Percentiles rank a stretch among this genome's conserved stretches.
phyloP scores from a whole-genome alignment of 2,797 vertebrate genomes.

The Pelobates cultripes region DNA sequence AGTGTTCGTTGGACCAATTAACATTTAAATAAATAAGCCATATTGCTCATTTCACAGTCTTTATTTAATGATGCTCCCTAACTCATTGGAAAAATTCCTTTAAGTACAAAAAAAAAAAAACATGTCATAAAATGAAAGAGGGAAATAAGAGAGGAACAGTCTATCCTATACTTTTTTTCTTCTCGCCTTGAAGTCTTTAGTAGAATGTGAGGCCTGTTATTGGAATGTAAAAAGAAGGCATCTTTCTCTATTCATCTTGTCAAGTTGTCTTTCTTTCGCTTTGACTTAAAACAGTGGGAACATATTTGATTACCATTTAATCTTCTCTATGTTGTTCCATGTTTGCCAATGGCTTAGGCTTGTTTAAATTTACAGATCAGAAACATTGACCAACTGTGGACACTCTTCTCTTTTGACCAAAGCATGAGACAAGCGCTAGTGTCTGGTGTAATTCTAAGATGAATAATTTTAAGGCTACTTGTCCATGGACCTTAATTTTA shows the following conservation, averaged over 20 bases:
- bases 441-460: too few species aligned
- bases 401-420: not conserved
- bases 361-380: slow-evolving; percentile 8
- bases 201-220: slow-evolving; percentile 70
- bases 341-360: slow-evolving; percentile 62
- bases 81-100: slow-evolving; percentile 92
- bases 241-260: slow-evolving; percentile 65
- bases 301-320: slow-evolving; percentile 79
- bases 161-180: slow-evolving; percentile 68
- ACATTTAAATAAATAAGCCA: slow-evolving; percentile 95
- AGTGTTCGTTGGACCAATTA: slow-evolving; percentile 94
- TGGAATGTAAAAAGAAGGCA: slow-evolving; percentile 58
- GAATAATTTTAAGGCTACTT: too few species aligned
- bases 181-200: slow-evolving; percentile 72
- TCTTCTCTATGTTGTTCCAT: slow-evolving; percentile 69
- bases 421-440: not conserved
- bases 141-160: slow-evolving; percentile 78
- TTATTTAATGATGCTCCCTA: slow-evolving; percentile 99
- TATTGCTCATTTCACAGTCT: slow-evolving; percentile 99
- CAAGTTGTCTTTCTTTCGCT: slow-evolving; percentile 69
- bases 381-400: not conserved
- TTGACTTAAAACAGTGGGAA: slow-evolving; percentile 70
- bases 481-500: too few species aligned
- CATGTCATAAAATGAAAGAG: slow-evolving; percentile 84
- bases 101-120: slow-evolving; percentile 87